Evolutionary conservation across 2,888 invertebrate genomes (phyloP).

Genomic region (Athripsodes cinereus): DNA sequence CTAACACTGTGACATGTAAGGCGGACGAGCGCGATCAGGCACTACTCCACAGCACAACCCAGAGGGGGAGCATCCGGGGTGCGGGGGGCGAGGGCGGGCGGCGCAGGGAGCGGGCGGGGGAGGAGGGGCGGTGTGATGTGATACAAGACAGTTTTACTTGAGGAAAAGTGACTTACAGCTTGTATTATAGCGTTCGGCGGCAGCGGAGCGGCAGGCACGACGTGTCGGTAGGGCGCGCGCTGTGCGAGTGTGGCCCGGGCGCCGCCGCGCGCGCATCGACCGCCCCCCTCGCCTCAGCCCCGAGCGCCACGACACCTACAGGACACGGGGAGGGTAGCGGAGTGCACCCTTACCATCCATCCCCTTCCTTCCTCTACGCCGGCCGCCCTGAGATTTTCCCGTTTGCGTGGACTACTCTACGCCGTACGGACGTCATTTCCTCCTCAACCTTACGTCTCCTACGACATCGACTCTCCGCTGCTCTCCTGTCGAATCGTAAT

Average conservation of each 20-base stretch:
- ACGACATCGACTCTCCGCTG: background rate
- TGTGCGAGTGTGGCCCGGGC: constrained; percentile 38
- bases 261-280: constrained; percentile 38
- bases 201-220: constrained; percentile 31
- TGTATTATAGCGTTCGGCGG: constrained; percentile 34
- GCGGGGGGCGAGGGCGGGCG: constrained; percentile 37
- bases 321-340: constrained; percentile 27
- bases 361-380: constrained; percentile 14
- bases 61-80: constrained; percentile 38
- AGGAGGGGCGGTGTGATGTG: constrained; percentile 28
- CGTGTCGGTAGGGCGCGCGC: constrained; percentile 36
- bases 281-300: constrained; percentile 31
- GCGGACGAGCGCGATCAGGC: constrained; percentile 30
- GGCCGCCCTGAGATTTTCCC: constrained; percentile 44
- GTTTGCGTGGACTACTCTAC: constrained; percentile 14
- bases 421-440: constrained; percentile 21
- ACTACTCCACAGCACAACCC: constrained; percentile 36
- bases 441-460: background rate
- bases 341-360: constrained; percentile 29
- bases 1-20: constrained; percentile 24
- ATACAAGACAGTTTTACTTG: constrained; percentile 23
- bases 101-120: constrained; percentile 41
- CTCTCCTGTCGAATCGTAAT: no score
- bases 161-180: constrained; percentile 28
- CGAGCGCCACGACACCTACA: no score